A percentile compares a stretch with the other conserved stretches of the same genome.
Conservation (phyloP, 1,140 invertebrate genomes). For the Mylabris phalerata region DNA sequence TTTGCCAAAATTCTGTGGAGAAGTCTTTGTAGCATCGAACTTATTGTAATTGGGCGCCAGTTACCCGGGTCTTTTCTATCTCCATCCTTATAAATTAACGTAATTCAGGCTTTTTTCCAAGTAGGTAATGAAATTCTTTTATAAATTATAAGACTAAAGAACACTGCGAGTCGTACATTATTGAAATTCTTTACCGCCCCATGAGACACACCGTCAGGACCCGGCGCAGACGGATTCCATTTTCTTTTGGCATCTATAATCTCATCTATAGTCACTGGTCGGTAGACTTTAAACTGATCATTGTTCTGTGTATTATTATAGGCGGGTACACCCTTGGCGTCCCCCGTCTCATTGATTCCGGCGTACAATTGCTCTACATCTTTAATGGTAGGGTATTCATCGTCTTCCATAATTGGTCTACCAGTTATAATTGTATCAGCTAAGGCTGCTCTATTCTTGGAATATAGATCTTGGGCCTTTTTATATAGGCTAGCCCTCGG, state of each 20-base stretch:
- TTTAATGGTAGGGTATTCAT: neutral
- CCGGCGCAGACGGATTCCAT: slow-evolving; percentile 29
- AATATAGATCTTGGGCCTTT: slow-evolving; percentile 7
- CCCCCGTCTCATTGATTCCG: neutral
- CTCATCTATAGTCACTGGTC: slow-evolving; percentile 1
- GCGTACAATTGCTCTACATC: neutral
- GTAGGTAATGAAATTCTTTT: neutral
- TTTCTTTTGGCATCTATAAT: neutral
- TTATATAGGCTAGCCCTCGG: neutral
- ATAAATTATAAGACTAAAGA: slow-evolving; percentile 13
- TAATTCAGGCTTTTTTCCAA: slow-evolving; percentile 5
- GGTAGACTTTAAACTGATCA: slow-evolving; percentile 5
- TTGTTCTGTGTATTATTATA: neutral
- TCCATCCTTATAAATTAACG: slow-evolving; percentile 18
- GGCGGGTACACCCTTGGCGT: neutral
- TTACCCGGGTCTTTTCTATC: slow-evolving; percentile 11
- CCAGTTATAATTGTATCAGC: neutral
- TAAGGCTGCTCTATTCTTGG: neutral
- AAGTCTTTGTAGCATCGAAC: slow-evolving; percentile 34
- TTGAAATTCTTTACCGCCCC: too few relatives aligned
- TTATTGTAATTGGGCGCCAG: slow-evolving; percentile 41
- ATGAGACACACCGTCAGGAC: slow-evolving; percentile 26
- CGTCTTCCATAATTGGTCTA: neutral
- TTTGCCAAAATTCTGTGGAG: slow-evolving; percentile 38
- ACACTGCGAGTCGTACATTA: neutral